phyloP scores from a whole-genome alignment of 2,113 vertebrate species.

The Meles meles region DNA sequence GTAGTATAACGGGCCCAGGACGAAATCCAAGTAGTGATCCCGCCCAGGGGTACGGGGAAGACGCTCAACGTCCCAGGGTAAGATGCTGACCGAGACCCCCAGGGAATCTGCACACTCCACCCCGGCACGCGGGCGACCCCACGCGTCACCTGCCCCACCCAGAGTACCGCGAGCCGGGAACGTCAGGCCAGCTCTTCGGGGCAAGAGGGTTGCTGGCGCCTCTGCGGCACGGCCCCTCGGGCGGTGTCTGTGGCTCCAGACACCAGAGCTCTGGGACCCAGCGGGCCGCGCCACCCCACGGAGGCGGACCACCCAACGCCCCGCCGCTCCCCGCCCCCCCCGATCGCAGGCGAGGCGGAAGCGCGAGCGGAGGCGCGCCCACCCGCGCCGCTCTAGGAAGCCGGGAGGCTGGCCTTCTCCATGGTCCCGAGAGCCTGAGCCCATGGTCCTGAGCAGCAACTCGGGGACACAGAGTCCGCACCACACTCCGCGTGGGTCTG shows the following conservation, averaged over 20 bases:
- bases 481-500: background rate
- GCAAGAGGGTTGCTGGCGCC: too few species aligned
- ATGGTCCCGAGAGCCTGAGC: background rate
- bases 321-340: rapidly evolving
- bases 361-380: rapidly evolving
- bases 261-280: rapidly evolving
- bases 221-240: background rate
- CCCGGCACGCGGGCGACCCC: background rate
- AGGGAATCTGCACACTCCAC: background rate
- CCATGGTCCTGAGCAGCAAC: too few species aligned
- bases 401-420: background rate
- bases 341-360: background rate
- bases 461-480: background rate
- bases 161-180: background rate
- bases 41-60: background rate
- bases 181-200: background rate
- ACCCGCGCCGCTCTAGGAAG: conserved; percentile 9
- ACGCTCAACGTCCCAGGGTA: background rate
- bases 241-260: too few species aligned
- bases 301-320: rapidly evolving
- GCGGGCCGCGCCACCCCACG: too few species aligned
- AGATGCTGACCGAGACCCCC: background rate
- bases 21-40: background rate
- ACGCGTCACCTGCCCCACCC: background rate
- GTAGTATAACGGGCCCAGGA: background rate